Evolutionary conservation across 2,797 vertebrate genomes (phyloP).

Genomic region (Dallia pectoralis): DNA sequence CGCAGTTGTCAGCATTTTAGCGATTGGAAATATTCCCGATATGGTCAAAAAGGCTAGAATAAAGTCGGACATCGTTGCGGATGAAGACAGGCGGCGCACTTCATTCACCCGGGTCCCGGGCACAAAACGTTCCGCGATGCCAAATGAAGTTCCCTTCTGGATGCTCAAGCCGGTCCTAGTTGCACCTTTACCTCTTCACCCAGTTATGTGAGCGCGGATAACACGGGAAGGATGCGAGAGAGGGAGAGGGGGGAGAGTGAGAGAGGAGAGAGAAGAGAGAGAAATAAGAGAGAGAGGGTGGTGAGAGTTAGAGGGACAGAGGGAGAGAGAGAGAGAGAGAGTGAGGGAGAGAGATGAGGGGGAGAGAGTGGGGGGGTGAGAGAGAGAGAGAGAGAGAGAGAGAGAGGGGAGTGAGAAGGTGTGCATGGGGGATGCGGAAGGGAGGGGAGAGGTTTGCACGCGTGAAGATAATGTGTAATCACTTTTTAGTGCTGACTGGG

Average conservation of each 20-base stretch:
- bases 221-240: background rate
- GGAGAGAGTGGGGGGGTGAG: too few relatives aligned
- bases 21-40: conserved; percentile 78
- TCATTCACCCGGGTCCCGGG: conserved; percentile 52
- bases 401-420: background rate
- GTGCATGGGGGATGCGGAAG: background rate
- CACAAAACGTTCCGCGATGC: conserved; percentile 56
- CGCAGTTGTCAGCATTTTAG: conserved; percentile 60
- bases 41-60: conserved; percentile 71
- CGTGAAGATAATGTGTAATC: conserved; percentile 36
- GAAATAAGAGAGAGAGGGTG: too few relatives aligned
- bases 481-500: background rate
- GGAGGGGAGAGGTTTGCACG: background rate
- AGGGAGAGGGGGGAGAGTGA: too few relatives aligned
- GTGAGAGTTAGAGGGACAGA: too few relatives aligned
- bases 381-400: too few relatives aligned
- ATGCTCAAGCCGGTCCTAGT: conserved; percentile 54
- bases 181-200: conserved; percentile 34
- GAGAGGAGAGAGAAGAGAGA: too few relatives aligned
- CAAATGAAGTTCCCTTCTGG: conserved; percentile 45
- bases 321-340: too few relatives aligned
- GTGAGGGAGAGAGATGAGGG: too few relatives aligned
- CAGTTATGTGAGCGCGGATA: background rate
- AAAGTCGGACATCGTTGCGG: conserved; percentile 72
- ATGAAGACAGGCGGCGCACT: conserved; percentile 49